phyloP scores from a whole-genome alignment of 2,888 invertebrate species.

The Boloria euphrosyne region DNA sequence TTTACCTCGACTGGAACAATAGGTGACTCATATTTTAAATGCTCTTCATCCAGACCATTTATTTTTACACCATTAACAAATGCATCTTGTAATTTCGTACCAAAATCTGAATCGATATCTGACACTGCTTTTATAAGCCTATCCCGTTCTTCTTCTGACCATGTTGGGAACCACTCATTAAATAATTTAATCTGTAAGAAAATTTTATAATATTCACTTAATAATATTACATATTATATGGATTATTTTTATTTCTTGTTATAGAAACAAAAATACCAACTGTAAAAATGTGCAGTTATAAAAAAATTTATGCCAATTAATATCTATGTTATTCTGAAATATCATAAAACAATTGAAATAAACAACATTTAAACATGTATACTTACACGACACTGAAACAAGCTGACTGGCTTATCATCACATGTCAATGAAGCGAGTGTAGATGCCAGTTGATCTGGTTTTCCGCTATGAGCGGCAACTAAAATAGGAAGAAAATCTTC shows the following conservation, averaged over 20 bases:
- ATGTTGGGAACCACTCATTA: slow-evolving; percentile 91
- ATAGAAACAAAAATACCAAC: no score
- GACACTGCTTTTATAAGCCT: slow-evolving; percentile 86
- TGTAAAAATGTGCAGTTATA: no score
- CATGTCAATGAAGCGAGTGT: slow-evolving; percentile 85
- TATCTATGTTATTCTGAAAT: not conserved
- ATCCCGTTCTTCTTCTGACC: slow-evolving; percentile 88
- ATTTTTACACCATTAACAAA: slow-evolving; percentile 59
- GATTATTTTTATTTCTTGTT: no score
- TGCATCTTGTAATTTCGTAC: slow-evolving; percentile 84
- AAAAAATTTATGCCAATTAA: no score
- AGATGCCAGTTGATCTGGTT: slow-evolving; percentile 88
- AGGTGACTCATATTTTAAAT: slow-evolving; percentile 52
- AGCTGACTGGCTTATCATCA: slow-evolving; percentile 89
- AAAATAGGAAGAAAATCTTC: slow-evolving; percentile 91
- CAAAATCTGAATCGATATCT: slow-evolving; percentile 88
- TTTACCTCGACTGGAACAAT: slow-evolving; percentile 46
- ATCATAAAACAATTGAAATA: not conserved
- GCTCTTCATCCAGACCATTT: slow-evolving; percentile 61
- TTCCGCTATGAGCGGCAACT: slow-evolving; percentile 82
- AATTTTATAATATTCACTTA: not conserved
- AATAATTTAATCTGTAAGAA: slow-evolving; percentile 88
- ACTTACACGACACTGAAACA: slow-evolving; percentile 91
- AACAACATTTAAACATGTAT: not conserved
- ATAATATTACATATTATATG: not conserved